Base-by-base conservation (phyloP, 2,888 invertebrate species). In the Idaea straminata region DNA sequence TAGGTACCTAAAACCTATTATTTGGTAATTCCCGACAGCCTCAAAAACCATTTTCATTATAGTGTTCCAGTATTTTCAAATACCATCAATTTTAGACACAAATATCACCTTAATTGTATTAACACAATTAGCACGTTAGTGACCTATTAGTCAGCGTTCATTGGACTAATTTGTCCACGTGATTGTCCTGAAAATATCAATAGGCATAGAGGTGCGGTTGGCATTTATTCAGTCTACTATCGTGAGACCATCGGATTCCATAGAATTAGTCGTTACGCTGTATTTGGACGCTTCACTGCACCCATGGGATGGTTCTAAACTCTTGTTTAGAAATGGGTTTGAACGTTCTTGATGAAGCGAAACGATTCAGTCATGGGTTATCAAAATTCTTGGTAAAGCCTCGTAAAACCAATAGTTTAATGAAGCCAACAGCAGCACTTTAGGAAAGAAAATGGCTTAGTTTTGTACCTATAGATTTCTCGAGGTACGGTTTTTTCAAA, bases 161-260 rank as follows among this genome's bases (percentile, higher is more conserved):
- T 47, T 47, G 47, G 10, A 47, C 47, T 47, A 47, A 47, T 47
- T 47, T 47, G 47, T 47, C 10, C 47, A 47, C 47, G 47, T 47
- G 47, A 47, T 47, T 47, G 47, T 47, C 47, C 13, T 7, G 47
- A 3, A 47, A 47, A 47, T 47, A 10, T 47, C 47, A 47, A 13
- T 47, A 5, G 47, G 10, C 47, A 47, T 47, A 38, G 47, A 47
- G 47, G 47, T 13, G 47, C 47, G 47, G 47, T 47, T 25, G 3
- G 25, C 25, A 25, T 25, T 25, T 25, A 25, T 25, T 25, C 25
- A 47, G 47, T 47, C 10, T 59, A 36, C 63, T 36, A 64, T 66
- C 66, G 68, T 68, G 68, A 66, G 69, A 66, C 62, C 69, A 66
- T 61, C 38, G 57, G 47, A 47, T 13, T 47, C 47, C 47, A 47